Conservation (phyloP, 1,140 invertebrate species). For the Oedothorax gibbosus region DNA sequence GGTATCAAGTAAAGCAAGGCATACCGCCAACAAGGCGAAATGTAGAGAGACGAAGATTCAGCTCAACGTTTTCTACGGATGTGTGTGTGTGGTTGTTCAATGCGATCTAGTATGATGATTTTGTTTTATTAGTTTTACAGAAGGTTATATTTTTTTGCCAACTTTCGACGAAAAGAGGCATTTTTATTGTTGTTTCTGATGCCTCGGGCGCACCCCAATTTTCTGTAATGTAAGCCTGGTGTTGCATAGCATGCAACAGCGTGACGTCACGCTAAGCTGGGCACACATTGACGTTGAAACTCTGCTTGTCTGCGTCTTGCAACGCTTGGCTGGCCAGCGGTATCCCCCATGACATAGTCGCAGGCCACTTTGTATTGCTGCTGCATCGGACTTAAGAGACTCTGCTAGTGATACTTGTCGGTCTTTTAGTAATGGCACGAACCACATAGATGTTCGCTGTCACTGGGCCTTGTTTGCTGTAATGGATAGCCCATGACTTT, state of each 20-base stretch:
- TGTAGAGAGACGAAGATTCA: conserved; percentile 49
- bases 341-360: conserved; percentile 54
- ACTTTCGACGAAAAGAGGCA: conserved; percentile 30
- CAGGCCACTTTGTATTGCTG: conserved; percentile 38
- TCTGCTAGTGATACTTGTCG: conserved; percentile 2
- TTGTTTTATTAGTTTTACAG: conserved; percentile 47
- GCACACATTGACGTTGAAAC: conserved; percentile 58
- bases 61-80: conserved; percentile 53
- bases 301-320: conserved; percentile 44
- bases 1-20: conserved; percentile 52
- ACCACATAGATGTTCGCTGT: conserved; percentile 32
- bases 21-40: conserved; percentile 36
- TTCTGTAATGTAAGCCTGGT: conserved; percentile 62
- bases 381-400: conserved; percentile 6
- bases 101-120: neutral
- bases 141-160: conserved; percentile 28
- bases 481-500: conserved; percentile 45
- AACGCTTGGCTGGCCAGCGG: conserved; percentile 50
- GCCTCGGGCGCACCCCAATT: conserved; percentile 60
- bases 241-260: conserved; percentile 58
- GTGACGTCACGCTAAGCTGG: conserved; percentile 58
- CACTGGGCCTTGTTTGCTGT: conserved; percentile 27
- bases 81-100: neutral
- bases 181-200: conserved; percentile 38
- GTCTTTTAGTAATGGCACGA: conserved; percentile 5